Evolutionary conservation across 92 coral and sea anemone species (phyloP), one percentile per base, ranked within the genome.

Genomic region (Parazoanthus darwini): DNA sequence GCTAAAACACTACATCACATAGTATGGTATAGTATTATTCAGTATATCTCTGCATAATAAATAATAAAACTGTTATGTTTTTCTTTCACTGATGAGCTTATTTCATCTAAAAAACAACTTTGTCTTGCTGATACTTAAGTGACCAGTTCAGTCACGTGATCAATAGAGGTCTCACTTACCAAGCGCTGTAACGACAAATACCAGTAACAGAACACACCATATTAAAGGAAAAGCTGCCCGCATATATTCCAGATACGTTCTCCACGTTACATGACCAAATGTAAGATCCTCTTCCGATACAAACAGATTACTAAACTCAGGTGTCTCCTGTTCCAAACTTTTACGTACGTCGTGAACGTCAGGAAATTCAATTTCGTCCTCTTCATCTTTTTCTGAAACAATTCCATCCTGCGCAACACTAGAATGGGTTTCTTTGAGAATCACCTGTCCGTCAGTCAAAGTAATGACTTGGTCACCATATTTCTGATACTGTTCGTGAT

Each of bases 201-300:
- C 2, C 70, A 80, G 4, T 26, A 80, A 51, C 14, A 80, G 23
- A 80, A 58, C 39, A 46, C 44, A 13, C 39, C 8, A 33, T 15
- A 4, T 10, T 3, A 80, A 36, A 0, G 84, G 68, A 29, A 80
- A 58, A 15, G 84, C 84, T 80, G 66, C 84, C 39, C 37, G 8
- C 63, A 51, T 54, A 33, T 80, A 80, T 3, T 29, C 23, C 29
- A 80, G 13, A 36, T 80, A 80, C 22, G 84, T 80, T 42, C 33
- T 80, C 70, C 68, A 80, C 20, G 84, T 20, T 42, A 80, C 84
- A 20, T 80, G 84, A 54, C 84, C 84, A 80, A 80, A 50, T 29
- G 67, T n/a, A 3, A 71, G 70, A 42, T 80, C 84, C 7, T 80
- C 84, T 9, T 80, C 68, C 43, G 84, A 54, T 80, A 54, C 54